Conservation (phyloP, 2,113 vertebrate species). For the Marmota flaviventris region DNA sequence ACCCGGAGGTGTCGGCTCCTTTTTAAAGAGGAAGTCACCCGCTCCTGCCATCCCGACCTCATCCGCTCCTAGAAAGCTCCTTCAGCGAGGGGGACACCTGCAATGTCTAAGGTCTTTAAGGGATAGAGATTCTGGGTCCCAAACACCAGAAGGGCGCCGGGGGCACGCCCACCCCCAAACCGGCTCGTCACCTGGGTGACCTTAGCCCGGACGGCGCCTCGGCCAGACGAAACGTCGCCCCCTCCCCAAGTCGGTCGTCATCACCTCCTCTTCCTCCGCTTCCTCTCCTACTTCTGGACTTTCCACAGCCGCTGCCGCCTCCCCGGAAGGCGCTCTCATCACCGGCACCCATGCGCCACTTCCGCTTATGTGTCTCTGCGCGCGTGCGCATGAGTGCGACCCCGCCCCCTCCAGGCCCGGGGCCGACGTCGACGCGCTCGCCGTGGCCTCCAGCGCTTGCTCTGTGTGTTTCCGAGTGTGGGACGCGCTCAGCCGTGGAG, state of each 20-base stretch:
- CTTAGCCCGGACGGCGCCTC: neutral
- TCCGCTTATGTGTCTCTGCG: slow-evolving; percentile 72
- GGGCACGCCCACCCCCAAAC: neutral
- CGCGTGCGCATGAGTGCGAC: slow-evolving; percentile 44
- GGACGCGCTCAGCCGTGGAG: accelerated
- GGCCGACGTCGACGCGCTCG: accelerated
- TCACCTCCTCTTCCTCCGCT: slow-evolving; percentile 59
- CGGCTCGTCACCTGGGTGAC: slow-evolving; percentile 22
- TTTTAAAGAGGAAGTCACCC: too few species aligned
- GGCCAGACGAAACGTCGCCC: neutral
- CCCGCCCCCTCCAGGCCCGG: neutral
- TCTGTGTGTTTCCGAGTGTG: accelerated
- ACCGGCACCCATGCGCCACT: neutral
- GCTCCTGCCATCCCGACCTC: neutral
- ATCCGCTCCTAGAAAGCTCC: accelerated
- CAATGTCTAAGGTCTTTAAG: neutral
- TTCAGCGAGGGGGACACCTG: accelerated
- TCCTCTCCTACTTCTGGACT: neutral
- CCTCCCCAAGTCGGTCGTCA: slow-evolving; percentile 1
- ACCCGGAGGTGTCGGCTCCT: neutral
- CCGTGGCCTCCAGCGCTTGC: neutral
- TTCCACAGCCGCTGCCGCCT: accelerated
- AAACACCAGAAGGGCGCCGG: neutral
- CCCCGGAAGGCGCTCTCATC: neutral
- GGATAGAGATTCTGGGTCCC: neutral